A percentile compares a stretch with the other conserved stretches of the same genome.
Conservation (phyloP, 2,113 vertebrate genomes). For the Malurus cyaneus region DNA sequence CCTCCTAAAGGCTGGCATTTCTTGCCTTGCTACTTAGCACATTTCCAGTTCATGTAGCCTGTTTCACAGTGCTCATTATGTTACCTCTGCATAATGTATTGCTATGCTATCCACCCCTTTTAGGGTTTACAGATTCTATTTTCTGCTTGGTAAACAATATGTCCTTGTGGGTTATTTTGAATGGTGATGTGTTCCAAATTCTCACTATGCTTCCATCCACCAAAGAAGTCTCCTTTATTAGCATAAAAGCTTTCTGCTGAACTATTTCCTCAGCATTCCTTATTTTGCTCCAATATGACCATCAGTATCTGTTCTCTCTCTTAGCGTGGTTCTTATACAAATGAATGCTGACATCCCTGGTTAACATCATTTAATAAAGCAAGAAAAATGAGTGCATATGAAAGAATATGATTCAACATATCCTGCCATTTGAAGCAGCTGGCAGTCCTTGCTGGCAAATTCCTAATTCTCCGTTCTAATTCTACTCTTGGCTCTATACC, state of each 20-base stretch:
- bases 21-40: not conserved
- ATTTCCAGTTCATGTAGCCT: not conserved
- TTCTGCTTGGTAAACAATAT: not conserved
- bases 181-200: not conserved
- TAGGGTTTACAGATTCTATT: not conserved
- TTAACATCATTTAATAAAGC: not conserved
- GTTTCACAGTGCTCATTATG: not conserved
- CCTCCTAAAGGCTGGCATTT: not conserved
- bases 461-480: not conserved
- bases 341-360: not conserved
- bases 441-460: not conserved
- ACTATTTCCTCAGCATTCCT: not conserved
- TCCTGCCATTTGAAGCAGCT: not conserved
- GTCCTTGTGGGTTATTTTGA: rapidly evolving
- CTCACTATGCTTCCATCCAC: not conserved
- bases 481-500: not conserved
- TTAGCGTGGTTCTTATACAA: not conserved
- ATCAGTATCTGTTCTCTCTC: not conserved
- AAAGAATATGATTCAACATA: not conserved
- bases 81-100: not conserved
- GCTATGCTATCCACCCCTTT: not conserved
- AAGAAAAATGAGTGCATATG: not conserved
- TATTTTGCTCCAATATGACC: not conserved
- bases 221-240: not conserved
- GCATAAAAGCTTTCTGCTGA: not conserved